A percentile compares a stretch with the other conserved stretches of the same genome.
Evolutionary conservation across 2,888 invertebrate genomes (phyloP).

Genomic region (Azorinus chamasolen): DNA sequence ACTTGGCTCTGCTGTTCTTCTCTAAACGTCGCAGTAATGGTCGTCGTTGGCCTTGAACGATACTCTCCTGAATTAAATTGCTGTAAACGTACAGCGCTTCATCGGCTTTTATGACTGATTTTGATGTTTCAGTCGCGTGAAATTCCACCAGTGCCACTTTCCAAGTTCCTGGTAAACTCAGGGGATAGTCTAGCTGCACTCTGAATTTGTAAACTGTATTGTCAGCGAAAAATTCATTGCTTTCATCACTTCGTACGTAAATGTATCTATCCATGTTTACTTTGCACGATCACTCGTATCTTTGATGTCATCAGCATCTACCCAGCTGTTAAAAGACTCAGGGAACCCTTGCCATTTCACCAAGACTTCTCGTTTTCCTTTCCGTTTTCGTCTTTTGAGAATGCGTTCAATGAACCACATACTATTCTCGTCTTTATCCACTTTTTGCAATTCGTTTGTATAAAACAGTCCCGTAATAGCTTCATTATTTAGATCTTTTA

Average conservation of each 20-base stretch:
- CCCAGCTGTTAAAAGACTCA: conserved; percentile 45
- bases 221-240: conserved; percentile 10
- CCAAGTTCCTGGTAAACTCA: conserved; percentile 15
- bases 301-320: conserved; percentile 46
- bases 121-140: conserved; percentile 25
- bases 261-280: conserved; percentile 31
- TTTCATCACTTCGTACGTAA: conserved; percentile 27
- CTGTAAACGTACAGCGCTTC: conserved; percentile 27
- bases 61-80: conserved; percentile 17
- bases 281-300: conserved; percentile 4
- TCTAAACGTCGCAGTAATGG: conserved; percentile 36
- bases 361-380: conserved; percentile 37
- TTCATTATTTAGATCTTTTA: conserved; percentile 40
- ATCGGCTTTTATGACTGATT: conserved; percentile 5
- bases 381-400: conserved; percentile 33
- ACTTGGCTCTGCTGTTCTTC: conserved; percentile 19
- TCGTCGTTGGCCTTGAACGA: conserved; percentile 26
- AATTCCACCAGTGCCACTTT: conserved; percentile 30
- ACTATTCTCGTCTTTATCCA: conserved; percentile 50
- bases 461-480: conserved; percentile 38
- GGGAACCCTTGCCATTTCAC: conserved; percentile 51
- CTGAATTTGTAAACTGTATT: conserved; percentile 7
- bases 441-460: conserved; percentile 37
- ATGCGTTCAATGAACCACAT: conserved; percentile 44
- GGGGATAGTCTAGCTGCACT: conserved; percentile 17